Evolutionary conservation across 37 sponge, comb jelly and placozoan genomes (phyloP), one percentile per base, ranked within the genome.

Genomic region (Lycopodina hypogea): DNA sequence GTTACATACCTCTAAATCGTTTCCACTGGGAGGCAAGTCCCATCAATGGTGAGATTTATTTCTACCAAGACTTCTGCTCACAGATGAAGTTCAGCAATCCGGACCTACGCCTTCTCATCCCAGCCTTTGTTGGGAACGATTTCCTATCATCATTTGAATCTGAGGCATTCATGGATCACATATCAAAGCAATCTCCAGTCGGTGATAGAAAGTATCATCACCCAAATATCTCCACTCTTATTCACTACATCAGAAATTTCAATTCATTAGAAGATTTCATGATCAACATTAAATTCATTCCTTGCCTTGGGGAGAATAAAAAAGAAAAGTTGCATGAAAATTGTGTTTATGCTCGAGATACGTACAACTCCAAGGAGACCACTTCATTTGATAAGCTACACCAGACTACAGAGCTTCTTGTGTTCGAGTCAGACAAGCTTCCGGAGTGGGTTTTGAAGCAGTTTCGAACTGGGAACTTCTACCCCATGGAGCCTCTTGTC

Each of bases 51-150:
- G 59, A 86, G 8, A 50, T 90, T 29, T 90, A 75, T 81, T 36
- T 83, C 42, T 22, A 30, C 0, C 41, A 67, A 17, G 51, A 30
- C 9, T 83, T 90, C 51, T 12, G 42, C 29, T 50, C 29, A 28
- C 70, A 71, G 55, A 56, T 82, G 52, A 30, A 56, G 38, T 67
- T 83, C 23, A 15, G 9, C 8, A 68, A 77, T 57, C 64, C 40
- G 33, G 56, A 58, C 2, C 70, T 90, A 29, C 64, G 77, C 14
- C 36, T 78, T 21, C 34, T 72, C 9, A 86, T 90, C 51, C 91
- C 91, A 14, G 72, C 87, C n/a, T 64, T 90, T 28, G 37, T 74
- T 18, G 87, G 91, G 0, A 90, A 90, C 62, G 91, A 90, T 65
- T 90, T 90, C 45, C 2, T 71, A 12, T 22, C 40, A 1, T 9